These are phyloP conservation scores for Antheraea assamensis DNA, from an alignment of 2,888 invertebrate species.

Conservation along the genomic window DNA sequence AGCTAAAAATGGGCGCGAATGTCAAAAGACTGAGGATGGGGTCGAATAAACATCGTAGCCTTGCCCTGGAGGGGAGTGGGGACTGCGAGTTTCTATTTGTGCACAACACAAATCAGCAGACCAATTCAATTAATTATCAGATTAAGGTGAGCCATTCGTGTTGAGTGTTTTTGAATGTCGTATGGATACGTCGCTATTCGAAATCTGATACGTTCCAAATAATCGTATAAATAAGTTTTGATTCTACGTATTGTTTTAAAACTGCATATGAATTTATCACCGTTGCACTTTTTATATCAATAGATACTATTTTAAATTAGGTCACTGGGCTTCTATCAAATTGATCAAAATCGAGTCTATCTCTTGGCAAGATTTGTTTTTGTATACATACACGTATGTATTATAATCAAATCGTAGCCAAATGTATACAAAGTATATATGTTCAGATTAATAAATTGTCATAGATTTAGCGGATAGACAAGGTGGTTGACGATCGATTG, in stretches of 20 bases:
- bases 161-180: conserved; percentile 65
- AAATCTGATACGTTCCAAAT: conserved; percentile 44
- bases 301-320: conserved; percentile 30
- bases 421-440: conserved; percentile 45
- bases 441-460: conserved; percentile 60
- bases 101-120: conserved; percentile 79
- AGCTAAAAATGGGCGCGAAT: conserved; percentile 80
- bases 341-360: conserved; percentile 27
- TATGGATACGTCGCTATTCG: conserved; percentile 50
- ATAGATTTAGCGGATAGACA: conserved; percentile 59
- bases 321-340: conserved; percentile 29
- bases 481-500: conserved; percentile 66
- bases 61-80: conserved; percentile 47
- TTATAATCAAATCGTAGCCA: conserved; percentile 28
- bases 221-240: conserved; percentile 42
- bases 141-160: conserved; percentile 79
- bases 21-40: conserved; percentile 79
- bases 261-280: conserved; percentile 29
- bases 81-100: conserved; percentile 72
- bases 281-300: conserved; percentile 31
- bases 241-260: conserved; percentile 37
- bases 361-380: conserved; percentile 33
- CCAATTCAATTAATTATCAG: conserved; percentile 81
- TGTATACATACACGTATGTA: conserved; percentile 27
- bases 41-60: conserved; percentile 59